phyloP scores from a whole-genome alignment of 1,140 invertebrate genomes.

The Nephotettix cincticeps region DNA sequence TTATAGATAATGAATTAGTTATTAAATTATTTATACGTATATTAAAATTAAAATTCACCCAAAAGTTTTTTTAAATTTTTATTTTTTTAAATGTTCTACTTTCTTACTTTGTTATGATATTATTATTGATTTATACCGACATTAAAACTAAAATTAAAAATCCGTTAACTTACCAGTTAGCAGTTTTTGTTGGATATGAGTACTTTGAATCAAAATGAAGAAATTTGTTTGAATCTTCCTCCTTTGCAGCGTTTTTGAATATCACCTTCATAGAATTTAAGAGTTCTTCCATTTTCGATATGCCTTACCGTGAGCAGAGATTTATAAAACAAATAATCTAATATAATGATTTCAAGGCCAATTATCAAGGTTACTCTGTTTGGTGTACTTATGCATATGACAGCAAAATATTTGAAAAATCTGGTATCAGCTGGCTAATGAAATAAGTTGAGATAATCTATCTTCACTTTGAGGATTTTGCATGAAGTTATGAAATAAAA shows the following conservation, averaged over 20 bases:
- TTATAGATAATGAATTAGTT: not conserved
- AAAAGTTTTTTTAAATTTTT: not conserved
- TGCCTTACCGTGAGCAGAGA: too few species aligned
- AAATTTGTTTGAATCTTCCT: not conserved
- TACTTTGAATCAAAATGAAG: not conserved
- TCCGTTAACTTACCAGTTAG: not conserved
- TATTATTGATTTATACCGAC: too few species aligned
- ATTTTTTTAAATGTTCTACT: not conserved
- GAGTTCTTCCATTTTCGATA: not conserved
- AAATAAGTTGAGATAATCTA: too few species aligned
- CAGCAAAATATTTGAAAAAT: too few species aligned
- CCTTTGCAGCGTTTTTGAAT: not conserved
- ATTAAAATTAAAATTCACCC: not conserved
- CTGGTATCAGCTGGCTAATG: too few species aligned
- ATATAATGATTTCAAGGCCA: too few species aligned
- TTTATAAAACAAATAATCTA: too few species aligned
- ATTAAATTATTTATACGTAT: not conserved
- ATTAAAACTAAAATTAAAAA: too few species aligned
- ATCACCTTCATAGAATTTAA: not conserved
- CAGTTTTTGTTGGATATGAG: not conserved
- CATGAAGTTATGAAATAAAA: too few species aligned
- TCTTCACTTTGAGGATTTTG: too few species aligned
- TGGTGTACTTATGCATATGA: too few species aligned
- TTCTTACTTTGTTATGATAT: not conserved
- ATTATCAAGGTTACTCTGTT: too few species aligned